phyloP scores from a whole-genome alignment of 1,140 invertebrate species.

The Lepidurus packardi region DNA sequence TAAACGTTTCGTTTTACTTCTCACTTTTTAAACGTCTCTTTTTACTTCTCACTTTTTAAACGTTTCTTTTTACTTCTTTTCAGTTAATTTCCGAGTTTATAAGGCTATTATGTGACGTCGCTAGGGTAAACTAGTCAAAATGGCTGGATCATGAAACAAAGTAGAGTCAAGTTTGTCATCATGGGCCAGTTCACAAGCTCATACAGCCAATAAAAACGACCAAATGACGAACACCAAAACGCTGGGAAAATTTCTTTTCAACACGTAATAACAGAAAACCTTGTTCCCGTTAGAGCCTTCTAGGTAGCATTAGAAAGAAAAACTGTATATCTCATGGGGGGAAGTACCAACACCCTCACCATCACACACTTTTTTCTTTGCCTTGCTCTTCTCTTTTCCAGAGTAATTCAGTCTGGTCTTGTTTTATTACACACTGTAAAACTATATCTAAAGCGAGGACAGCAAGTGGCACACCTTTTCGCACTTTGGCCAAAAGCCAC shows the following conservation, averaged over 20 bases:
- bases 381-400: no score
- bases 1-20: no score
- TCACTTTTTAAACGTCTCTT: no score
- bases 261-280: background rate
- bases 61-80: no score
- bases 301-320: no score
- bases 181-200: background rate
- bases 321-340: no score
- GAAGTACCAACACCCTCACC: no score
- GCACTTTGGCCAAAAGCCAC: constrained; percentile 11
- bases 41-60: no score
- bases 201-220: background rate
- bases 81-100: no score
- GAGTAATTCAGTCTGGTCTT: no score
- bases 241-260: background rate
- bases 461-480: constrained; percentile 12
- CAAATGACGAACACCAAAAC: background rate
- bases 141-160: background rate
- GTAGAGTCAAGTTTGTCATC: background rate
- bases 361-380: no score
- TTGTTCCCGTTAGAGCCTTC: background rate
- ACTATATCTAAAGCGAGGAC: background rate
- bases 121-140: background rate
- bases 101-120: no score
- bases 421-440: background rate